phyloP scores from a whole-genome alignment of 2,888 invertebrate genomes.

The Scaptomyza flava region DNA sequence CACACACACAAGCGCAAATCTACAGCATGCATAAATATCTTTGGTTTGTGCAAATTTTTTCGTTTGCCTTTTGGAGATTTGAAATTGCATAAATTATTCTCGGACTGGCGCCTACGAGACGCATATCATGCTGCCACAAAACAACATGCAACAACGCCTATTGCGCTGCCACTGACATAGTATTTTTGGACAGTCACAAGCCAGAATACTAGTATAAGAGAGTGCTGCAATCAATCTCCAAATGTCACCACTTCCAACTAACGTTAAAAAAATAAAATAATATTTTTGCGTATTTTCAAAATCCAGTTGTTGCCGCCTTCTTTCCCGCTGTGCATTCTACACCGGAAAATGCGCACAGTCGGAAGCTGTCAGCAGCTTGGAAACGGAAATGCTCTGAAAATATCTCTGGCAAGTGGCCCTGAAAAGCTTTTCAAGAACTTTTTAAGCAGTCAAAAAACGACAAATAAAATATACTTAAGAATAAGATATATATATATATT shows the following conservation, averaged over 20 bases:
- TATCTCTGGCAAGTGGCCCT: slow-evolving; percentile 6
- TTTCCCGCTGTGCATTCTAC: slow-evolving; percentile 4
- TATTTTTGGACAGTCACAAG: slow-evolving; percentile 26
- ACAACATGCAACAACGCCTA: slow-evolving; percentile 18
- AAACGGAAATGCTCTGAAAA: slow-evolving; percentile 10
- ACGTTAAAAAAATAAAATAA: slow-evolving; percentile 37
- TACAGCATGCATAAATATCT: slow-evolving; percentile 50
- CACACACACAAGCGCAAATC: slow-evolving; percentile 2
- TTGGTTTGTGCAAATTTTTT: slow-evolving; percentile 48
- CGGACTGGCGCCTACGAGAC: slow-evolving; percentile 62
- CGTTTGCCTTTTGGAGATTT: slow-evolving; percentile 46
- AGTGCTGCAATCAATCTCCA: slow-evolving; percentile 70
- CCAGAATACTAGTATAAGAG: background rate
- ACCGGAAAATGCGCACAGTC: slow-evolving; percentile 13
- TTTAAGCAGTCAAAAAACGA: background rate
- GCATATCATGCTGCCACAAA: slow-evolving; percentile 42
- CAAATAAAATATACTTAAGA: background rate
- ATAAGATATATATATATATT: slow-evolving; percentile 31
- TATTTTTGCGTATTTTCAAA: slow-evolving; percentile 17
- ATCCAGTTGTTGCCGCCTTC: background rate
- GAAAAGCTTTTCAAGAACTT: slow-evolving; percentile 17
- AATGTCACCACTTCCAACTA: slow-evolving; percentile 62
- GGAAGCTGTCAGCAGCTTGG: slow-evolving; percentile 7
- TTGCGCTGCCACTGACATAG: slow-evolving; percentile 45
- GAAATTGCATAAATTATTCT: slow-evolving; percentile 64